These are phyloP conservation scores for Cephus spinipes DNA, from an alignment of 2,888 invertebrate species.

Conservation along the genomic window DNA sequence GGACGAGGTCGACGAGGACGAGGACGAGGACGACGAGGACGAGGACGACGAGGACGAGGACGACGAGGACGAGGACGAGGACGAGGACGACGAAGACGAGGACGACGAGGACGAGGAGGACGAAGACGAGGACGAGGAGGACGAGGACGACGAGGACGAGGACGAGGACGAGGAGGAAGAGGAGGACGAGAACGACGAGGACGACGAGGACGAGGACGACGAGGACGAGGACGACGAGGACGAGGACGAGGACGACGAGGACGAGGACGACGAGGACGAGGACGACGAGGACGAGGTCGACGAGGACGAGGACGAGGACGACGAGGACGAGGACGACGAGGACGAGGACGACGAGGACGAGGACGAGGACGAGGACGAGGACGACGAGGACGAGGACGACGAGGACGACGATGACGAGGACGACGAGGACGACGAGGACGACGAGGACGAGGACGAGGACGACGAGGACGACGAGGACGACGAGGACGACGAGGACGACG, in stretches of 20 bases:
- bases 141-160: too few species aligned
- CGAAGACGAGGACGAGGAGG: too few species aligned
- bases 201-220: too few species aligned
- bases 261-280: background rate
- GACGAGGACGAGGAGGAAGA: too few species aligned
- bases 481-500: background rate
- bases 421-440: background rate
- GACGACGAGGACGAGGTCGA: background rate
- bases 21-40: slow-evolving; percentile 1
- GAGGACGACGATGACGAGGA: background rate
- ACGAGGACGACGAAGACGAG: too few species aligned
- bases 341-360: background rate
- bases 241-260: background rate
- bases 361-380: background rate
- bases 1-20: background rate
- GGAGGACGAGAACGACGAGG: too few species aligned
- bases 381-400: background rate
- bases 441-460: background rate
- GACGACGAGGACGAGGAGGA: too few species aligned
- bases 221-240: background rate
- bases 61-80: too few species aligned
- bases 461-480: background rate
- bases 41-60: background rate
- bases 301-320: too few species aligned
- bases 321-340: background rate